phyloP scores from a whole-genome alignment of 2,888 invertebrate species.

The Parascotia fuliginaria region DNA sequence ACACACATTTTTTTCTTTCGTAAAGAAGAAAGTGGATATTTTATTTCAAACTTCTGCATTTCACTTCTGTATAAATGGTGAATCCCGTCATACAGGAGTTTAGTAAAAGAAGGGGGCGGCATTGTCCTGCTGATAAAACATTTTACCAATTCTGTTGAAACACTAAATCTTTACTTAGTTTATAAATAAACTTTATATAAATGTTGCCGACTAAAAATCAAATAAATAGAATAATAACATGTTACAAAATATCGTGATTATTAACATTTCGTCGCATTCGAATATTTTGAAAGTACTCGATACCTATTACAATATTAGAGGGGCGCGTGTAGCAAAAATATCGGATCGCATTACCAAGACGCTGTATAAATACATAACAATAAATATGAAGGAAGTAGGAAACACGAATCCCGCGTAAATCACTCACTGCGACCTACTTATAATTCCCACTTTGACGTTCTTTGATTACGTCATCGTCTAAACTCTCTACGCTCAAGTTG shows the following conservation, averaged over 20 bases:
- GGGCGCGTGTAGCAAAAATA: constrained; percentile 13
- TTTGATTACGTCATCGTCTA: constrained; percentile 8
- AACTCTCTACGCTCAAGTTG: neutral
- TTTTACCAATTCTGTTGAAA: no score
- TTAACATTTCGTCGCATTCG: constrained; percentile 8
- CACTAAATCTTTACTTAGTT: no score
- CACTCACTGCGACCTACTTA: constrained; percentile 39
- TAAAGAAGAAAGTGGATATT: no score
- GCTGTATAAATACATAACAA: constrained; percentile 41
- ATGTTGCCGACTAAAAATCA: neutral
- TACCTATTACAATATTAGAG: constrained; percentile 23
- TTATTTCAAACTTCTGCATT: no score
- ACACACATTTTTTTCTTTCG: no score
- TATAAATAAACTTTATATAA: no score
- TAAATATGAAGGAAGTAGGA: constrained; percentile 40
- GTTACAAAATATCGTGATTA: constrained; percentile 1
- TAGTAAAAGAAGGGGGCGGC: no score
- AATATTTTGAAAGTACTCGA: constrained; percentile 28
- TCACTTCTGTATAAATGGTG: no score
- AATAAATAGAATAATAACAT: neutral
- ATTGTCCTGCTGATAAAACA: no score
- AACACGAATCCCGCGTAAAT: constrained; percentile 34
- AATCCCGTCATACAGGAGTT: no score
- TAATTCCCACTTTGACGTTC: constrained; percentile 20
- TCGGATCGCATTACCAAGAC: constrained; percentile 21